Evolutionary conservation across 2,888 invertebrate species (phyloP), one percentile per base, ranked within the genome.

Genomic region (Pristionchus exspectatus): DNA sequence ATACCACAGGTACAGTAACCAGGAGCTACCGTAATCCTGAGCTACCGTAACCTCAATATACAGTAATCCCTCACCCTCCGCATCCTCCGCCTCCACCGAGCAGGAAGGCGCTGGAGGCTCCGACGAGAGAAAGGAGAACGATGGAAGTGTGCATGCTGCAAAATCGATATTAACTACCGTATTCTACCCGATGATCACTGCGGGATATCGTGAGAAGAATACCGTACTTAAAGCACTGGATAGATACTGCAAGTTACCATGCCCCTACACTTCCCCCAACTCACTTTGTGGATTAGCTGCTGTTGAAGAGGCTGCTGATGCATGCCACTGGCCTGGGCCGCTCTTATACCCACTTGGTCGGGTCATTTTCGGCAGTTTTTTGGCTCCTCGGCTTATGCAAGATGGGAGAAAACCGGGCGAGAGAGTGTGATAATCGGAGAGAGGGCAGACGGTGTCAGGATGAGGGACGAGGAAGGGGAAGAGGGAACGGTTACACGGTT

Each of bases 321-420:
- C 10, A 7, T 0, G 4, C 16, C 50, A 24, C 27, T 54, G 10
- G 1, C 50, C 54, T 54, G 33, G 50, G 14, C 38, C 50, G 24
- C 44, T 81, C 63, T 50, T 81, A 81, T 81, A 81, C 81, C 50
- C 81, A 21, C 81, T 27, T 24, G 21, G 38, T 54, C 81, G 24
- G 81, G 50, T 81, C 81, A 81, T 81, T 81, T 50, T 74, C 69
- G 54, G 18, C 81, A 54, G 81, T 81, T 81, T 77, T 77, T 77
- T 50, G 30, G 10, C 44, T 44, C 18, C 16, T 24, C 81, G 54
- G 33, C 74, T 81, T 81, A 81, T 81, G 54, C 81, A 81, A 81
- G 81, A 50, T 3, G 44, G 44, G 5, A 4, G 27, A 44, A 21
- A 21, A 38, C n/a, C 24, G 24, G 16, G 10, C 12, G 77, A 81